These are phyloP conservation scores for Carcinoscorpius rotundicauda DNA, from an alignment of 1,140 invertebrate species.

Conservation along the genomic window DNA sequence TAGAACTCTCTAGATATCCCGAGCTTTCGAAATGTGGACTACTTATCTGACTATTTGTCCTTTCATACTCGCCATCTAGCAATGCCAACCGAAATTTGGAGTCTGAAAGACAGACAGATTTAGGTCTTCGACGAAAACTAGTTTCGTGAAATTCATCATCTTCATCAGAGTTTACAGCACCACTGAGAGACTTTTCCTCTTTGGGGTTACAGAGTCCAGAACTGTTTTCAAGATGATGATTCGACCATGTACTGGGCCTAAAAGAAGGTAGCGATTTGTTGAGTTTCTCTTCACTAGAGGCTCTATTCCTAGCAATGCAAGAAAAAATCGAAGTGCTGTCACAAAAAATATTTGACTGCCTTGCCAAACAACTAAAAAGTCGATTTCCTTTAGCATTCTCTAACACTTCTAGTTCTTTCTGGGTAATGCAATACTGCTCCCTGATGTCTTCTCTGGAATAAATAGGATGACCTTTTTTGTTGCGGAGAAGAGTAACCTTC, in stretches of 20 bases:
- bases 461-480: slow-evolving; percentile 43
- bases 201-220: too few species aligned
- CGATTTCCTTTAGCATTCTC: slow-evolving; percentile 47
- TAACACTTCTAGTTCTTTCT: slow-evolving; percentile 55
- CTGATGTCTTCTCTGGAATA: slow-evolving; percentile 80
- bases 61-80: neutral
- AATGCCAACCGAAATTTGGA: neutral
- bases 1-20: too few species aligned
- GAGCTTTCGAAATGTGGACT: too few species aligned
- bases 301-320: too few species aligned
- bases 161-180: too few species aligned
- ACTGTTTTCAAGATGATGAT: too few species aligned
- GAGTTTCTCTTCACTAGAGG: too few species aligned
- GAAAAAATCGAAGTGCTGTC: too few species aligned
- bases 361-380: slow-evolving; percentile 74
- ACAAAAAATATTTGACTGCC: slow-evolving; percentile 33
- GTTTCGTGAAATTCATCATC: slow-evolving; percentile 53
- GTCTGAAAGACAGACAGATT: slow-evolving; percentile 42
- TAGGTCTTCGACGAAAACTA: slow-evolving; percentile 59
- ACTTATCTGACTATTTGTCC: too few species aligned
- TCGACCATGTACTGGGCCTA: too few species aligned
- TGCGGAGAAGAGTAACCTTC: slow-evolving; percentile 22
- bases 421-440: slow-evolving; percentile 85
- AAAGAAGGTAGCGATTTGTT: too few species aligned
- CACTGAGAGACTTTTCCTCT: too few species aligned